These are phyloP conservation scores for Sebastes aleutianus DNA, from an alignment of 2,797 vertebrate genomes.

Conservation along the genomic window DNA sequence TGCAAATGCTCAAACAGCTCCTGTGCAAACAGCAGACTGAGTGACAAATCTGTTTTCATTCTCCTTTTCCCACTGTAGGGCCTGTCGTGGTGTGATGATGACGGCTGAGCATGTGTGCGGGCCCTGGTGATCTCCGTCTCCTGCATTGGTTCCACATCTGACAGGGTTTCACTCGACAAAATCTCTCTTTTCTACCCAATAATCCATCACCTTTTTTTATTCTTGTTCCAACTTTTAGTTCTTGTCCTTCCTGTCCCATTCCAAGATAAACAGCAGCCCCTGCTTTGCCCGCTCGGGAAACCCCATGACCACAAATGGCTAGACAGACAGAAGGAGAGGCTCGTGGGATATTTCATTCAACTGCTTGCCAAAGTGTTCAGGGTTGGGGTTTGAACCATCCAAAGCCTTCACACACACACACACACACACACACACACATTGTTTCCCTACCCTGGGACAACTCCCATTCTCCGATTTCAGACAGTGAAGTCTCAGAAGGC, in stretches of 20 bases:
- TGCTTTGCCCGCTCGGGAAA: conserved; percentile 52
- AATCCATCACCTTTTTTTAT: neutral
- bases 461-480: conserved; percentile 59
- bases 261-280: conserved; percentile 61
- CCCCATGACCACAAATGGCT: conserved; percentile 61
- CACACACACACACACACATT: neutral
- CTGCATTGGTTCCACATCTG: neutral
- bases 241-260: conserved; percentile 35
- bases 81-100: conserved; percentile 28
- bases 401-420: conserved; percentile 10
- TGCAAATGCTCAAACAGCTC: conserved; percentile 39
- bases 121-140: neutral
- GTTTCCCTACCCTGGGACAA: conserved; percentile 40
- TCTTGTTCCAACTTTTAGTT: conserved; percentile 23
- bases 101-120: conserved; percentile 21
- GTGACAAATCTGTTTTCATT: conserved; percentile 70
- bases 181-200: neutral
- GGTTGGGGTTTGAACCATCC: conserved; percentile 50
- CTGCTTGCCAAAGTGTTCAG: conserved; percentile 60
- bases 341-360: conserved; percentile 69
- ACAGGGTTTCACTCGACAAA: neutral
- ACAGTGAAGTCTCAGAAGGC: conserved; percentile 37
- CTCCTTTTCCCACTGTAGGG: conserved; percentile 29
- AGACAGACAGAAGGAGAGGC: conserved; percentile 60
- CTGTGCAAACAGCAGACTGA: conserved; percentile 66